Base-by-base conservation (phyloP, 1,140 invertebrate species). In the Dreissena rostriformis region DNA sequence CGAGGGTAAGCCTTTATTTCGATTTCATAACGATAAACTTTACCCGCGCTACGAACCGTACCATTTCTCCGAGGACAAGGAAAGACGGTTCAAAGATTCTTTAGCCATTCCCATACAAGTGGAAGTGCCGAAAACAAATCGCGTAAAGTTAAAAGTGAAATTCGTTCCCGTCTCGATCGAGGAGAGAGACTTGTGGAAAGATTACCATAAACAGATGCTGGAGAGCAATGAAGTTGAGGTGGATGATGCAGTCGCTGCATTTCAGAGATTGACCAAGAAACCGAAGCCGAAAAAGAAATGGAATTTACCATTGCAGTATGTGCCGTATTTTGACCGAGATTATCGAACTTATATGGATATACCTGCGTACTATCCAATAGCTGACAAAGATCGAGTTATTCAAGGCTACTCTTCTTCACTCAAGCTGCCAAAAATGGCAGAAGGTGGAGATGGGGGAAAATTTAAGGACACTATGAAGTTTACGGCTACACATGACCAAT, bases 21-120 rank as follows among this genome's bases (percentile, higher is more conserved):
- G 26, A 26, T 82, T 74, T 66, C 79, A 74, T 51, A 82, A 82
- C 66, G 79, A 82, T 61, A 73, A 74, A 74, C 39, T 74, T 1
- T 82, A 74, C 61, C 19, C 74, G 79, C 55, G 53, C 5, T 67
- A 74, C 65, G 29, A 74, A 53, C 79, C 79, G 8, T 82, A 82
- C 26, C 57, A 67, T 52, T 52, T 66, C 29, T 72, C 63, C 24
- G 71, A 73, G 22, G 52, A 82, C 63, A 65, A 17, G 63, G 70
- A 73, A 51, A 14, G 74, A 10, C 17, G 70, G 61, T 53, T 82
- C 4, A 51, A 51, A 12, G 71, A 82, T 19, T 82, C 79, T 6
- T 74, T 82, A 53, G 70, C 74, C 29, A 26, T 82, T 24, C 79
- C 79, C 24, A 74, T 82, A 17, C 17, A 19, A 0, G 29, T 26